Percentiles rank a stretch among this genome's conserved stretches.
These are phyloP conservation scores for Cataglyphis rosenhaueri DNA, from an alignment of 2,888 invertebrate genomes.

Conservation along the genomic window DNA sequence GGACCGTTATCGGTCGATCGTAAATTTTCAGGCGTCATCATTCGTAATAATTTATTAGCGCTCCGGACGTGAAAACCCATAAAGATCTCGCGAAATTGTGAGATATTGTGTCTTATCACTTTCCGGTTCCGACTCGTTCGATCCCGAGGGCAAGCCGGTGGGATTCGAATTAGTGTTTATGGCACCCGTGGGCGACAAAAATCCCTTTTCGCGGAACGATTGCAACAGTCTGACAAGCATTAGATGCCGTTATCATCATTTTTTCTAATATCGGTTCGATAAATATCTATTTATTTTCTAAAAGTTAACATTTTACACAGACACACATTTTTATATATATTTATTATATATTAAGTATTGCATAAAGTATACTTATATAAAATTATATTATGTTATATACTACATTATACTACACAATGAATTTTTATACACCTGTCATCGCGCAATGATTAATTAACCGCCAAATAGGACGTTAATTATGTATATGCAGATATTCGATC, in stretches of 20 bases:
- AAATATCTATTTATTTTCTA: slow-evolving; percentile 4
- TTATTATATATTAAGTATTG: neutral
- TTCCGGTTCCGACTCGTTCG: slow-evolving; percentile 67
- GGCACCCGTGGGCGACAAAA: slow-evolving; percentile 68
- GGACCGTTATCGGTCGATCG: slow-evolving; percentile 42
- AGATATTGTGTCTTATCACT: slow-evolving; percentile 74
- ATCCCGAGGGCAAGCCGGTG: slow-evolving; percentile 62
- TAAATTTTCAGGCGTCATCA: slow-evolving; percentile 67
- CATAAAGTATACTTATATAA: neutral
- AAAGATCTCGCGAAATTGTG: slow-evolving; percentile 69
- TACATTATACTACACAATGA: neutral
- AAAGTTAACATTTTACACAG: neutral
- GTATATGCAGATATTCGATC: neutral
- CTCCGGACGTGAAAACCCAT: slow-evolving; percentile 59
- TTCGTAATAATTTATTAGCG: slow-evolving; percentile 68
- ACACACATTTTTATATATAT: neutral
- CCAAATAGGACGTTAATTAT: neutral
- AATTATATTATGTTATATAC: neutral
- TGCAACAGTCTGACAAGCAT: slow-evolving; percentile 53
- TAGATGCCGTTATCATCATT: neutral
- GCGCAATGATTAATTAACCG: neutral
- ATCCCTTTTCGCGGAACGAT: slow-evolving; percentile 51
- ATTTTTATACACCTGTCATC: neutral
- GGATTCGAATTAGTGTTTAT: slow-evolving; percentile 76
- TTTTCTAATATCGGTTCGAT: slow-evolving; percentile 18